These are phyloP conservation scores for Drosophila dives DNA, from an alignment of 2,888 invertebrate species.

Conservation along the genomic window DNA sequence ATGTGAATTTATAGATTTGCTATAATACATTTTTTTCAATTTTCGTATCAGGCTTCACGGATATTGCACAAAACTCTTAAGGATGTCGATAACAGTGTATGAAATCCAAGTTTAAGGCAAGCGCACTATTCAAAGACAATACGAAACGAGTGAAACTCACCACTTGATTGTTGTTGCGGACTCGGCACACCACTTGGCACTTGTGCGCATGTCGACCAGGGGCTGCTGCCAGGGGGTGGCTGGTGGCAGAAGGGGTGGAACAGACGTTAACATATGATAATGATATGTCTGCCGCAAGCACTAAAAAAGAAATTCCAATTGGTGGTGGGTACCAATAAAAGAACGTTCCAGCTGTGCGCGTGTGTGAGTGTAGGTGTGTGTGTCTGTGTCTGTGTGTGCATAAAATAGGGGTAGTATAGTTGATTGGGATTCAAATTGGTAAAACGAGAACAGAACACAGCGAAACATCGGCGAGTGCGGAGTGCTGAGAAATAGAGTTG, in stretches of 20 bases:
- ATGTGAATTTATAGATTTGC: neutral
- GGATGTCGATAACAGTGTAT: neutral
- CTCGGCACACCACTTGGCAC: constrained; percentile 49
- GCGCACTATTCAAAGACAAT: constrained; percentile 16
- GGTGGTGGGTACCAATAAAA: constrained; percentile 66
- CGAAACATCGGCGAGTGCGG: constrained; percentile 55
- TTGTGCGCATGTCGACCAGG: constrained; percentile 61
- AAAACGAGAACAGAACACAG: constrained; percentile 48
- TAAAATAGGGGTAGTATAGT: constrained; percentile 70
- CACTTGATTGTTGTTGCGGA: constrained; percentile 30
- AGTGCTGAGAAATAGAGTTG: constrained; percentile 28
- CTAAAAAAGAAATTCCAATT: constrained; percentile 60
- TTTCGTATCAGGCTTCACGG: neutral
- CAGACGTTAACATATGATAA: constrained; percentile 69
- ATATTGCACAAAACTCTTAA: neutral
- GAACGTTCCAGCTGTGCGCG: constrained; percentile 55
- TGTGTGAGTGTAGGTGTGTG: neutral
- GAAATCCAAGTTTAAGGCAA: constrained; percentile 1
- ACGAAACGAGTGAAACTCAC: constrained; percentile 41
- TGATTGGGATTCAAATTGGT: constrained; percentile 73
- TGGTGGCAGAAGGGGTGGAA: constrained; percentile 50
- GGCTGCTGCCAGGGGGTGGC: constrained; percentile 8
- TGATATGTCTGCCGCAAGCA: constrained; percentile 61
- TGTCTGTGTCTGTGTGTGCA: constrained; percentile 21
- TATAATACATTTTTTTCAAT: neutral